Base-by-base conservation (phyloP, 2,113 vertebrate genomes). In the Pongo pygmaeus region DNA sequence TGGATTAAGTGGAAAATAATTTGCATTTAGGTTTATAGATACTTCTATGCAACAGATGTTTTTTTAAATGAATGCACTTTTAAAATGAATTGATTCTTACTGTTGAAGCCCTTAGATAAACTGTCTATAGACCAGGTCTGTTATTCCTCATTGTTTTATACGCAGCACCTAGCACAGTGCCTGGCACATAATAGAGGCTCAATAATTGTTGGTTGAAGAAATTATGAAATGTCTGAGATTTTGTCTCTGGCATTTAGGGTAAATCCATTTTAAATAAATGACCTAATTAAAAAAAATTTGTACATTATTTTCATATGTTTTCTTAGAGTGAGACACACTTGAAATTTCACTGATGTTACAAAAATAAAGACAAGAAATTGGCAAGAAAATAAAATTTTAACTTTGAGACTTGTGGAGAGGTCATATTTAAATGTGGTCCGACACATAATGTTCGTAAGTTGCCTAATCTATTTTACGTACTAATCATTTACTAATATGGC, bases 111-210 rank as follows among this genome's bases (percentile, higher is more conserved):
- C 57, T 40, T 46, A 64, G 61, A 40, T 89, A 84, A 89, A 84
- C 38, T 38, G 20, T 25, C 22, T 84, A 3, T 50, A 70, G 57
- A 70, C 43, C 48, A 70, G 27, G 8, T 92, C 89, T 93, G 8
- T 55, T 93, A 93, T 93, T 83, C 48, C 50, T 91, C 32, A 25
- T 25, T 8, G 0, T 55, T 94, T 38, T 69, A 77, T 35, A 70
- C 50, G 59, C 6, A 96, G 69, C 92, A 93, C 92, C 90, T 96
- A 90, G 93, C 90, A 96, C 92, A 97, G 95, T 96, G 93, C 96
- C 95, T 96, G 96, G 94, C 96, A 93, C 69, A 52, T 70, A 72
- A 46, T 17, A 89, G 96, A 93, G 96, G 92, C 95, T 96, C 91
- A 74, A 0, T 79, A 86, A 91, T 93, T 85, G 52, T 84, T 84